Base-by-base conservation (phyloP, 1,140 invertebrate genomes). In the Drosophila trapezifrons region DNA sequence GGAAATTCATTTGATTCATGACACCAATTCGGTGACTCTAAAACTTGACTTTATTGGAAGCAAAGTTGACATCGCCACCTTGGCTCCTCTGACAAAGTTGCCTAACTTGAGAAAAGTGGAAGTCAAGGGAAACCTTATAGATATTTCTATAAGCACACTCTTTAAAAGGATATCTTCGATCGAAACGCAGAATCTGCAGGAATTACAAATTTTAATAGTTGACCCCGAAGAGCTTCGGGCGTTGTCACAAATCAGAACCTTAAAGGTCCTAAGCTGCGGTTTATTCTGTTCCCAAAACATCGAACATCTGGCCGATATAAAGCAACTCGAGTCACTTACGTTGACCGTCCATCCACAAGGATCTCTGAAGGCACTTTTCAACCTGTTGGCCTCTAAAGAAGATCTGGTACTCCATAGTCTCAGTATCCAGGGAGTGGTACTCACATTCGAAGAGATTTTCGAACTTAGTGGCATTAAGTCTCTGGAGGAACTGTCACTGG, bases 281-380 rank as follows among this genome's bases (percentile, higher is more conserved):
- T 12, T 54, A 20, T 54, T 37, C 9, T 54, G 51, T 13, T 35
- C 27, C 4, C 29, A 2, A 22, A 54, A 54, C 20, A 35, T 54
- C 0, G 29, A 54, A 37, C 18, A 20, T 37, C 18, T 54, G 8
- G 51, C 51, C 18, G 18, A 22, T 13, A 1, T 54, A 1, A 37
- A 37, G 4, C 51, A 54, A n/a, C 51, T 54, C 1, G 18, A 54
- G 32, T 54, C 12, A 6, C 29, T 54, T 15, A 54, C 51, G 4
- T 15, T 54, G 10, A 35, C 51, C 18, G 51, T 54, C 2, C 51
- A 54, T 54, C 51, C 51, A 4, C 37, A 20, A 12, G 51, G 51
- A 15, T 22, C 51, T 37, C 20, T 54, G 32, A 7, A 18, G 18
- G 18, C 17, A 3, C 27, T 54, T 0, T 22, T 54, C 17, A 13